Conservation (phyloP, 2,113 vertebrate genomes). For the Ahaetulla prasina region DNA sequence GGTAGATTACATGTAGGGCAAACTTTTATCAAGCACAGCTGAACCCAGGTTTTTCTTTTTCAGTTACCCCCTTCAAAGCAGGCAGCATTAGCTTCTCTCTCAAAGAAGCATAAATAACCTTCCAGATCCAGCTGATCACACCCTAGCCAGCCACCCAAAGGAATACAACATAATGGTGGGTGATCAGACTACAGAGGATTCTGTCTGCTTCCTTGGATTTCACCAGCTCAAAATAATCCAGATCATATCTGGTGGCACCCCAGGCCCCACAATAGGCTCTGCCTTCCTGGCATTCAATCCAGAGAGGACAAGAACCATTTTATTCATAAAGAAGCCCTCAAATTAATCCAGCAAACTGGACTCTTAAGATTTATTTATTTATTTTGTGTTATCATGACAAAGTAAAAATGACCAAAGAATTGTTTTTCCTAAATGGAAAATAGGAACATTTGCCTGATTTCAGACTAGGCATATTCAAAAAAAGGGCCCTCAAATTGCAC, state of each 20-base stretch:
- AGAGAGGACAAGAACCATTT: not conserved
- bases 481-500: too few relatives aligned
- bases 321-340: not conserved
- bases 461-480: not conserved
- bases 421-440: not conserved
- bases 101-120: not conserved
- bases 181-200: not conserved
- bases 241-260: not conserved
- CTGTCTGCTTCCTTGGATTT: not conserved
- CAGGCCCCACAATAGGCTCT: not conserved
- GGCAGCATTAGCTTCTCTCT: not conserved
- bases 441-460: not conserved
- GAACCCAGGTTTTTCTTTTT: not conserved
- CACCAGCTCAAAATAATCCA: not conserved
- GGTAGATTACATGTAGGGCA: not conserved
- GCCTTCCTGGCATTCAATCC: not conserved
- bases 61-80: not conserved
- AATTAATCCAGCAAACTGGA: not conserved
- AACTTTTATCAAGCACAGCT: not conserved
- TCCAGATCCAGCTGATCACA: not conserved
- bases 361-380: not conserved
- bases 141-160: not conserved
- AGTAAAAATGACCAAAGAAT: not conserved
- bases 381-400: not conserved
- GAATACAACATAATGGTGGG: not conserved